A percentile compares a stretch with the other conserved stretches of the same genome.
Evolutionary conservation across 2,888 invertebrate species (phyloP).

Genomic region (Drosophila fulvimacula): DNA sequence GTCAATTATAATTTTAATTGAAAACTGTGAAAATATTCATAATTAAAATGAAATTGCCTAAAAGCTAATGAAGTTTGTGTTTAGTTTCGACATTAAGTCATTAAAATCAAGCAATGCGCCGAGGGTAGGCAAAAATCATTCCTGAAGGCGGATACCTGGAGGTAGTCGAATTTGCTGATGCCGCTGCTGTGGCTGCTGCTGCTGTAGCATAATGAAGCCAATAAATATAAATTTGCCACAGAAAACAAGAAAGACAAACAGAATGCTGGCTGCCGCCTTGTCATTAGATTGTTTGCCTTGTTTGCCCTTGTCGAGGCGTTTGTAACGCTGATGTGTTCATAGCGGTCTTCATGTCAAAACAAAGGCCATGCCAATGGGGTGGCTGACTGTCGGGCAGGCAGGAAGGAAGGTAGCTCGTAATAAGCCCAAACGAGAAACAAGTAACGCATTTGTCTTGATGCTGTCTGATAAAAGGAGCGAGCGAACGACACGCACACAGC

Average conservation of each 20-base stretch:
- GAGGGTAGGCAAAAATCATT: constrained; percentile 22
- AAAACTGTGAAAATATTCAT: not conserved
- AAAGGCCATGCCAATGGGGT: constrained; percentile 65
- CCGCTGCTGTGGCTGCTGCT: constrained; percentile 36
- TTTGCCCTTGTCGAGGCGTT: constrained; percentile 71
- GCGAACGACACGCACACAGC: not conserved
- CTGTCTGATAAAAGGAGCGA: constrained; percentile 69
- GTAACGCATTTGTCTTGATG: constrained; percentile 81
- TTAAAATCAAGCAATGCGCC: constrained; percentile 40
- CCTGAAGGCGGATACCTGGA: constrained; percentile 33
- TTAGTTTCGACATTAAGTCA: constrained; percentile 57
- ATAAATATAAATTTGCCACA: constrained; percentile 80
- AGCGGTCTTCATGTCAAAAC: constrained; percentile 85
- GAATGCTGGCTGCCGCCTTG: constrained; percentile 50
- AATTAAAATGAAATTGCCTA: not conserved
- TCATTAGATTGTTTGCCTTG: constrained; percentile 80
- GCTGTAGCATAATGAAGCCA: constrained; percentile 78
- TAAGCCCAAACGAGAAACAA: constrained; percentile 81
- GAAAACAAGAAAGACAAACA: constrained; percentile 47
- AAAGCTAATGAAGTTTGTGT: constrained; percentile 49
- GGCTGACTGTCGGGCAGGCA: constrained; percentile 7
- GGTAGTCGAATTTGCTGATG: constrained; percentile 21
- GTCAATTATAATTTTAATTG: not conserved
- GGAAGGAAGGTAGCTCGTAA: constrained; percentile 76
- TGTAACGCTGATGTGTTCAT: constrained; percentile 82